These are phyloP conservation scores for Chrysomallon squamiferum DNA, from an alignment of 1,140 invertebrate genomes.

Conservation along the genomic window DNA sequence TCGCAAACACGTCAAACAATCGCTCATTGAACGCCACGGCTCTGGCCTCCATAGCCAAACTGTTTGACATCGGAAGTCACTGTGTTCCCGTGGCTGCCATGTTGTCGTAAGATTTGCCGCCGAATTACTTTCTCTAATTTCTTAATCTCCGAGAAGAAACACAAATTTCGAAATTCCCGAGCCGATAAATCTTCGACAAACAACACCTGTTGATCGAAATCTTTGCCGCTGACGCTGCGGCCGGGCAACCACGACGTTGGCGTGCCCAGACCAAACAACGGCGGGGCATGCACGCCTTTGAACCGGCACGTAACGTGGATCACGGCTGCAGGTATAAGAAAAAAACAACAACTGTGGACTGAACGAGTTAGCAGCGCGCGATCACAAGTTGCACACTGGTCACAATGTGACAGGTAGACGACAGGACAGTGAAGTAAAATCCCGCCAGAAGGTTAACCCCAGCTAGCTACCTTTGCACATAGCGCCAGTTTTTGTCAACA, in stretches of 20 bases:
- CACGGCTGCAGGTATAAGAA: not conserved
- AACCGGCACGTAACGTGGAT: not conserved
- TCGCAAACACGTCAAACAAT: conserved; percentile 3
- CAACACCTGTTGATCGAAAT: conserved; percentile 8
- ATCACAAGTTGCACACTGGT: not conserved
- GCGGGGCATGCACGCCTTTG: not conserved
- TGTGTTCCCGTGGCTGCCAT: not conserved
- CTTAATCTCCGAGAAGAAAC: conserved; percentile 13
- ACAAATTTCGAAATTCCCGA: conserved; percentile 11
- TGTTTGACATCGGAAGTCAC: conserved; percentile 10
- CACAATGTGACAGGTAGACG: not conserved
- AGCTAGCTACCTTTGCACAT: too few species aligned
- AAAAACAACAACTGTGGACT: not conserved
- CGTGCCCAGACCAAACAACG: conserved; percentile 1
- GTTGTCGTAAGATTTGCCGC: conserved; percentile 10
- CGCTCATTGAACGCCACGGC: not conserved
- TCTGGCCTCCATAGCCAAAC: not conserved
- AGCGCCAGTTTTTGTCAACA: too few species aligned
- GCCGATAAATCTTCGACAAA: not conserved
- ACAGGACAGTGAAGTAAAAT: not conserved
- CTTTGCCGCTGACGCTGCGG: not conserved
- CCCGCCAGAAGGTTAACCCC: not conserved
- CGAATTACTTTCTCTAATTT: conserved; percentile 16
- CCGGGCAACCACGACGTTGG: not conserved
- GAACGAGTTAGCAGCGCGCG: not conserved